phyloP scores from a whole-genome alignment of 1,140 invertebrate species.

The Chrysomallon squamiferum region DNA sequence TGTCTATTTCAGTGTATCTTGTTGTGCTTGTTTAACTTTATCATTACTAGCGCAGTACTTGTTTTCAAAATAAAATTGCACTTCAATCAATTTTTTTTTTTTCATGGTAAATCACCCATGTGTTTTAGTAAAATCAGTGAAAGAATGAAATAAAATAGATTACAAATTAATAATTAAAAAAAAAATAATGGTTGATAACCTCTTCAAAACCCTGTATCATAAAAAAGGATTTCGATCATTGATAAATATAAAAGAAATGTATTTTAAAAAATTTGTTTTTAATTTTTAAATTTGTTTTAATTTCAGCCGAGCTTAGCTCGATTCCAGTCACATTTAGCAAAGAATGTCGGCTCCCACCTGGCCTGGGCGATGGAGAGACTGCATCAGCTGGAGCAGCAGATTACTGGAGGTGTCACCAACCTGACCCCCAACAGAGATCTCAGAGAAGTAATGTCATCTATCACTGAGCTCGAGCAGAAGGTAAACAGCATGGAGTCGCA shows the following conservation, averaged over 20 bases:
- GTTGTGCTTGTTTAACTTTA: too few species aligned
- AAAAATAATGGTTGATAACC: constrained; percentile 3
- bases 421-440: constrained; percentile 5
- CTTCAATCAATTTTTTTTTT: too few species aligned
- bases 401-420: constrained; percentile 2
- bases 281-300: too few species aligned
- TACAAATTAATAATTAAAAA: not conserved
- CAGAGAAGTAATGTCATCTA: constrained; percentile 16
- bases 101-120: not conserved
- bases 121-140: not conserved
- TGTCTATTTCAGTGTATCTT: too few species aligned
- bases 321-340: constrained; percentile 16
- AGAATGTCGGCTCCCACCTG: constrained; percentile 16
- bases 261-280: too few species aligned
- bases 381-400: constrained; percentile 14
- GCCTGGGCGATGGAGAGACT: constrained; percentile 26
- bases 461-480: constrained; percentile 27
- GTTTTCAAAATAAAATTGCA: too few species aligned
- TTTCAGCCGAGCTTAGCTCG: constrained; percentile 14
- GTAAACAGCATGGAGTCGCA: constrained; percentile 5
- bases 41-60: too few species aligned
- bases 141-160: not conserved
- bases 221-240: not conserved
- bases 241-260: too few species aligned
- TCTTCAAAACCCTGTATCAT: not conserved